These are phyloP conservation scores for Prosopocoilus inquinatus DNA, from an alignment of 2,888 invertebrate species.

Conservation along the genomic window DNA sequence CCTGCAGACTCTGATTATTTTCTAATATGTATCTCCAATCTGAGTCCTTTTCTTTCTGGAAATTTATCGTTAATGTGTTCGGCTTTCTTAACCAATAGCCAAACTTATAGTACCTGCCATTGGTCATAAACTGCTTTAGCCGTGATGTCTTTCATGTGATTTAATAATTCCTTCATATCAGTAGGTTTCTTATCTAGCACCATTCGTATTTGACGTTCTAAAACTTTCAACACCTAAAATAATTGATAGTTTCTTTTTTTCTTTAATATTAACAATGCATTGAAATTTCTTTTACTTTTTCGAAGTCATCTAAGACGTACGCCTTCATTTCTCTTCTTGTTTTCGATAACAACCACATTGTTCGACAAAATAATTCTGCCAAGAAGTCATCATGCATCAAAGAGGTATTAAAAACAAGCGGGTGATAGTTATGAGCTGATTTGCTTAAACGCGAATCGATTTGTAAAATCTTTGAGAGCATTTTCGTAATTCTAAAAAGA, in stretches of 20 bases:
- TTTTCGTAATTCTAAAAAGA: constrained; percentile 39
- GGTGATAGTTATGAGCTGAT: constrained; percentile 39
- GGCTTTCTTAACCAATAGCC: constrained; percentile 6
- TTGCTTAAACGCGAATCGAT: constrained; percentile 40
- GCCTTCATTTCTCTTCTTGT: constrained; percentile 48
- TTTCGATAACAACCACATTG: constrained; percentile 46
- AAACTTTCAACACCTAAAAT: constrained; percentile 39
- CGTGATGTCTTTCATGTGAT: constrained; percentile 37
- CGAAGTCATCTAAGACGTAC: constrained; percentile 41
- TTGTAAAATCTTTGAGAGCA: constrained; percentile 42
- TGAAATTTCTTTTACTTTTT: constrained; percentile 34
- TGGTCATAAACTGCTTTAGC: constrained; percentile 40
- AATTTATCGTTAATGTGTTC: constrained; percentile 13
- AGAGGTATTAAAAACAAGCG: constrained; percentile 41
- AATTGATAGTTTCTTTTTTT: no score
- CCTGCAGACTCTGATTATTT: constrained; percentile 37
- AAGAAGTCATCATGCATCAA: constrained; percentile 39
- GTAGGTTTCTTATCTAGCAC: constrained; percentile 40
- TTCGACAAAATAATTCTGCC: constrained; percentile 44
- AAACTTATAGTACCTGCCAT: constrained; percentile 37
- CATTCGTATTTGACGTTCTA: constrained; percentile 43
- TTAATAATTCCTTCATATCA: constrained; percentile 39
- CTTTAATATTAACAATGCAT: no score
- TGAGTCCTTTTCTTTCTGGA: constrained; percentile 39
- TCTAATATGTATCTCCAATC: constrained; percentile 34